phyloP scores from a whole-genome alignment of 2,888 invertebrate species.

The Myopa tessellatipennis region DNA sequence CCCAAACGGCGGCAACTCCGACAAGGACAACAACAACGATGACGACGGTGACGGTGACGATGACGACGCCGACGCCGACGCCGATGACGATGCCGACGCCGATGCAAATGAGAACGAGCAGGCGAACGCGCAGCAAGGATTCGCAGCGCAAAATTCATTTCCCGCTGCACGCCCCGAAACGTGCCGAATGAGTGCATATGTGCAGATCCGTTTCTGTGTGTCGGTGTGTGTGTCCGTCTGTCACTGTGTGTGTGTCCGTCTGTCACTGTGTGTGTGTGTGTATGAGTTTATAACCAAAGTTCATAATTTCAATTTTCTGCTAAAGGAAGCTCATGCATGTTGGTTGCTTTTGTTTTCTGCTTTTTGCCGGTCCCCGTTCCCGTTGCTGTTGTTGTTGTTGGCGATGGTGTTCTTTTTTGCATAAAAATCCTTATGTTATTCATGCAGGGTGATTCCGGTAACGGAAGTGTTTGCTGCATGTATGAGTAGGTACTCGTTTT shows the following conservation, averaged over 20 bases:
- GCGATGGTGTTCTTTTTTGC: constrained; percentile 4
- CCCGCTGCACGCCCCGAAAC: neutral
- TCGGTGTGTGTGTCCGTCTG: neutral
- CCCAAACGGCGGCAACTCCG: neutral
- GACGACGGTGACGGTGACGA: neutral
- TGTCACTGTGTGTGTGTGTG: neutral
- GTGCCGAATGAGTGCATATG: constrained; percentile 13
- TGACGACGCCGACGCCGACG: neutral
- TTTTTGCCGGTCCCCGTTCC: neutral
- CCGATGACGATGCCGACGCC: neutral
- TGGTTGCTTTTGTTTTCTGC: constrained; percentile 10
- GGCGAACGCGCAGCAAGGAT: neutral
- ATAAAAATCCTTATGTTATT: neutral
- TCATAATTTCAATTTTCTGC: constrained; percentile 33
- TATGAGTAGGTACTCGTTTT: constrained; percentile 10
- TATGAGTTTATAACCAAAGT: constrained; percentile 7
- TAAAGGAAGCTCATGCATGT: constrained; percentile 17
- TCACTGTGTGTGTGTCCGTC: neutral
- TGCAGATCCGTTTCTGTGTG: neutral
- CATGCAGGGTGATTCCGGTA: constrained; percentile 14
- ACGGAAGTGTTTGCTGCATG: constrained; percentile 30
- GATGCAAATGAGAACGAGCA: neutral
- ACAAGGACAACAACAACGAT: neutral
- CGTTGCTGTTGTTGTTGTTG: neutral
- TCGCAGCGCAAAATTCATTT: constrained; percentile 11